Conservation (phyloP, 2,888 invertebrate species). For the Standfussiana lucernea region DNA sequence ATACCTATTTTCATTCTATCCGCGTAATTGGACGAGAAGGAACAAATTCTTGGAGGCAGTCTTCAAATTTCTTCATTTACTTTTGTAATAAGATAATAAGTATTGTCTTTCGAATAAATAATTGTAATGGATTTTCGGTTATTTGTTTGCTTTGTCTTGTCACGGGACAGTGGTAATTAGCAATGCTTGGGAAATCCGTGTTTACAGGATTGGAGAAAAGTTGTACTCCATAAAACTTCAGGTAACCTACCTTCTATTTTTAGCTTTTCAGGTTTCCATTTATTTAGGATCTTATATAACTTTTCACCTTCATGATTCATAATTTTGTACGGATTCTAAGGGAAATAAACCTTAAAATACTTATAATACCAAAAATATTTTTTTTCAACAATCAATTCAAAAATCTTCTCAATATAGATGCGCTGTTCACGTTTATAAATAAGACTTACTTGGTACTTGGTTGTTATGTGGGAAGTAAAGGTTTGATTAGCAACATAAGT, state of each 20-base stretch:
- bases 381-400: not conserved
- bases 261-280: not conserved
- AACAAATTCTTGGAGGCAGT: constrained; percentile 78
- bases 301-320: not conserved
- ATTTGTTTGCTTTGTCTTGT: constrained; percentile 57
- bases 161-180: constrained; percentile 8
- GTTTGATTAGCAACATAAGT: not conserved
- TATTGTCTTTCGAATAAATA: constrained; percentile 75
- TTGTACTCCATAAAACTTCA: not conserved
- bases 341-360: no score
- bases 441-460: not conserved
- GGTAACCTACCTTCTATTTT: not conserved
- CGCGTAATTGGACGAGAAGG: constrained; percentile 77
- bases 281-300: not conserved
- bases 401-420: constrained; percentile 17
- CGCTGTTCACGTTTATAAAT: not conserved
- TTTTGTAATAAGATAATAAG: constrained; percentile 81
- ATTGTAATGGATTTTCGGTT: constrained; percentile 71
- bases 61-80: constrained; percentile 80
- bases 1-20: constrained; percentile 73
- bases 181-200: not conserved
- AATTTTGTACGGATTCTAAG: not conserved
- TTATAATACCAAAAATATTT: not conserved
- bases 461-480: constrained; percentile 1
- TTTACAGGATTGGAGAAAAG: not conserved